Conservation (phyloP, 2,797 vertebrate species). For the Hydrocynus forskahlii region DNA sequence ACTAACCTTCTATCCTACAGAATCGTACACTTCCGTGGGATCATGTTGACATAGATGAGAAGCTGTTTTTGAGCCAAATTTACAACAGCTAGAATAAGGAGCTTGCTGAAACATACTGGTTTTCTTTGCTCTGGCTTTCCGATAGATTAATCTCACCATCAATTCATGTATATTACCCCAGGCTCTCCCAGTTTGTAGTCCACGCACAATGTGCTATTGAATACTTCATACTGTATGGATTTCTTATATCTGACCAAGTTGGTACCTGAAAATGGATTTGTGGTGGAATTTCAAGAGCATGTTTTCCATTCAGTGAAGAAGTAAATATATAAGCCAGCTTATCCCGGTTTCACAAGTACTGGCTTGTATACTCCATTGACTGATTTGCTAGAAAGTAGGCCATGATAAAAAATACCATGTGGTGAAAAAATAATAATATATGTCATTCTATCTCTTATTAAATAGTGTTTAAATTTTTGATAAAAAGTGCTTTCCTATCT, state of each 20-base stretch:
- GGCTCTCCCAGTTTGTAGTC: slow-evolving; percentile 24
- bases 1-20: not conserved
- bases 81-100: slow-evolving; percentile 24
- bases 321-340: not conserved
- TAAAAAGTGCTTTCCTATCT: too few species aligned
- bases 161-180: not conserved
- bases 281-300: slow-evolving; percentile 2
- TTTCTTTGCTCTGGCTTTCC: slow-evolving; percentile 26
- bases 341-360: not conserved
- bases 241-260: slow-evolving; percentile 44
- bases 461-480: too few species aligned
- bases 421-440: too few species aligned
- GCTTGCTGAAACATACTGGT: slow-evolving; percentile 31
- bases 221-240: slow-evolving; percentile 40
- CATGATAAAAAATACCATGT: not conserved
- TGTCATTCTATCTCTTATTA: too few species aligned
- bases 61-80: slow-evolving; percentile 12
- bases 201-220: slow-evolving; percentile 40
- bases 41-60: not conserved
- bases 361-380: not conserved
- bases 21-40: slow-evolving; percentile 10
- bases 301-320: not conserved
- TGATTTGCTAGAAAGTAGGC: not conserved
- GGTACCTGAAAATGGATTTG: slow-evolving; percentile 25
- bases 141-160: slow-evolving; percentile 41